Evolutionary conservation across 2,797 vertebrate genomes (phyloP).

Genomic region (Oreochromis mossambicus): DNA sequence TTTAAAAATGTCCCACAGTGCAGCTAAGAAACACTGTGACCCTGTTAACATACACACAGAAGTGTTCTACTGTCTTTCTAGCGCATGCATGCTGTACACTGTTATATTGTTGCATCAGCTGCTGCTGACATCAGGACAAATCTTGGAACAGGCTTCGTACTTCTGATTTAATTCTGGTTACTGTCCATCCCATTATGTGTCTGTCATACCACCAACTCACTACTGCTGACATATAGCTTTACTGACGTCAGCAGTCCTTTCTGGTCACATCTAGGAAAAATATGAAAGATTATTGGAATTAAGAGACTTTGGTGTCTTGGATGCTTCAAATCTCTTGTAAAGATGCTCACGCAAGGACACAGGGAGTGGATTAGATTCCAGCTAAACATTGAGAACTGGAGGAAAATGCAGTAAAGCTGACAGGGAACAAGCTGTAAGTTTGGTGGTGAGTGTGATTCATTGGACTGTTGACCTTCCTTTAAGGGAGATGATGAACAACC

Average conservation of each 20-base stretch:
- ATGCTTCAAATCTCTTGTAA: background rate
- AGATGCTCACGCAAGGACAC: constrained; percentile 12
- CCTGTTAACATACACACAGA: background rate
- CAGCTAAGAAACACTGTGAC: background rate
- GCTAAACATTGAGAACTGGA: constrained; percentile 33
- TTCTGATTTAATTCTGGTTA: background rate
- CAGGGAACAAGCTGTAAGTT: constrained; percentile 68
- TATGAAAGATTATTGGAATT: background rate
- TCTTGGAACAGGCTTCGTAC: background rate
- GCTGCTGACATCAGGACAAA: background rate
- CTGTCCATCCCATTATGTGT: background rate
- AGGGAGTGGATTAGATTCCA: constrained; percentile 36
- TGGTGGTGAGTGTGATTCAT: constrained; percentile 70
- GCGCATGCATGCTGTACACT: background rate
- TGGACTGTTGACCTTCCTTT: constrained; percentile 73
- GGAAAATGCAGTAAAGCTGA: constrained; percentile 61
- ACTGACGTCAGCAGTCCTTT: constrained; percentile 1
- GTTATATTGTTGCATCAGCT: background rate
- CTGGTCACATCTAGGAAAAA: background rate
- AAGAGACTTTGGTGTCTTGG: background rate
- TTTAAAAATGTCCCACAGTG: background rate
- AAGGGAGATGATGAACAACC: constrained; percentile 74
- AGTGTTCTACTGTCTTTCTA: background rate
- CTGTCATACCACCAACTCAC: background rate
- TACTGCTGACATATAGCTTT: background rate